Evolutionary conservation across 2,113 vertebrate genomes (phyloP), one percentile per base, ranked within the genome.

Genomic region (Raja brachyura): DNA sequence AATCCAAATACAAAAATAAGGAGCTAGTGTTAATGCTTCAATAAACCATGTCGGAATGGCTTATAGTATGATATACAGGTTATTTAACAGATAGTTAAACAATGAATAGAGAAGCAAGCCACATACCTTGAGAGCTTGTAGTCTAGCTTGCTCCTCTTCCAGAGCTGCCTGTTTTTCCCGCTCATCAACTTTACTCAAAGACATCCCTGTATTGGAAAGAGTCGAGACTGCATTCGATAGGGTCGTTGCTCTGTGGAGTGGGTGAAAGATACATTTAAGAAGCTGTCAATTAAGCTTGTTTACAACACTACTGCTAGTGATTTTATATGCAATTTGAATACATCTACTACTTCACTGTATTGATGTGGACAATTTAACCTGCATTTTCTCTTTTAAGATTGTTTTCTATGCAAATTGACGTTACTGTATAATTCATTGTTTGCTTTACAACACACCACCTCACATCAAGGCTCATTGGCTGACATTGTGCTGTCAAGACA

Each of bases 111-210:
- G 61, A 66, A 66, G 93, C 28, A 79, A 85, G 81, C 54, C 33
- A 63, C 31, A 61, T 93, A 98, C 98, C 98, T 99, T 99, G 0
- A 98, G 97, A 11, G 97, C 96, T 94, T 98, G 97, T 94, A 99
- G 95, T 85, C 97, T 95, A 90, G 97, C 97, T 95, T 98, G 98
- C 8, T 99, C 98, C 92, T 98, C 98, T 95, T 98, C 98, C 94
- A 99, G 92, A 0, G 98, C 98, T 93, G 97, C 97, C 95, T 97
- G 97, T 93, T 97, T 97, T 95, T 98, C 98, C 94, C 97, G 97
- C 94, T 98, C 98, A 86, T 98, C 98, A 96, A 98, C 97, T 75
- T 95, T 95, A 95, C 97, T 97, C 94, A 98, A 97, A 93, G 97
- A 97, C 96, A 98, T 97, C 54, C 97, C 97, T 77, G 97, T 97